Evolutionary conservation across 1,140 invertebrate species (phyloP), one percentile per base, ranked within the genome.

Genomic region (Arctopsyche grandis): DNA sequence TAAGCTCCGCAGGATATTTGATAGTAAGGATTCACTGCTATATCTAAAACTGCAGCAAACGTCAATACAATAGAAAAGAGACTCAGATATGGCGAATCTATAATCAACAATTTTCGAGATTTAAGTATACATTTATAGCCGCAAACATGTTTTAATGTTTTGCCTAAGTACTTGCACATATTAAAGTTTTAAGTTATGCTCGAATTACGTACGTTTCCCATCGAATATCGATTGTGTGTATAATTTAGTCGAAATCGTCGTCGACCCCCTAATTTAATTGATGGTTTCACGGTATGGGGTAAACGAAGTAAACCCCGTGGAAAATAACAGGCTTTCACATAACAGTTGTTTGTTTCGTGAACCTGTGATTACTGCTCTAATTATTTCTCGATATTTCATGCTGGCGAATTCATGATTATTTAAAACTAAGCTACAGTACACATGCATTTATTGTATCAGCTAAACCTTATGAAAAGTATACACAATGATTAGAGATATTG

Each of bases 301-400:
- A 74, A 73, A 73, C 69, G 29, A 14, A 5, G 16, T 1, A 5
- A 1, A 3, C n/a, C 14, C 69, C 26, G 26, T 29, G 48, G 48
- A 56, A 71, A 44, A 5, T 71, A 16, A 9, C n/a, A 7, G 22
- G 9, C n/a, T 56, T 74, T 48, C n/a, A 74, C 24, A 16, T 56
- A 56, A 56, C 71, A 24, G 71, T 48, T 74, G 71, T 74, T 74
- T 74, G 44, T 14, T 74, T 12, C 22, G 44, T 14, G 19, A 74
- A 74, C 71, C 71, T 56, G 71, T 74, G 71, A 74, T 74, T 74
- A 74, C 63, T 52, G 69, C 26, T 10, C 46, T 74, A 74, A 74
- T 56, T 56, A 74, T 56, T 29, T 12, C 3, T 52, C 48, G 48
- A 52, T 52, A 52, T 52, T 52, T 52, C 48, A 52, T 14, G 16